Conservation (phyloP, 2,888 invertebrate genomes). For the Noctua pronuba region DNA sequence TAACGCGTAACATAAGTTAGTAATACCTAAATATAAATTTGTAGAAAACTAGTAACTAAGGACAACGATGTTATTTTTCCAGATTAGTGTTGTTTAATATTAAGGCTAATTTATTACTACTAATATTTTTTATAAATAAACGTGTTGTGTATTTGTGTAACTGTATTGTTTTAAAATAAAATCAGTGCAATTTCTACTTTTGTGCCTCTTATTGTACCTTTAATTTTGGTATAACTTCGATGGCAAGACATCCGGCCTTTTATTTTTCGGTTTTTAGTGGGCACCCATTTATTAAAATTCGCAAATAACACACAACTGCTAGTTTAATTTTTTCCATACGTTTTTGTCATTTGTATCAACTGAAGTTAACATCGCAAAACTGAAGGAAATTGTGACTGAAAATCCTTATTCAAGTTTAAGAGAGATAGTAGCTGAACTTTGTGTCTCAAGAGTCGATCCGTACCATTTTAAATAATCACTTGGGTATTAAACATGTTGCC, state of each 20-base stretch:
- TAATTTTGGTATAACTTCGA: background rate
- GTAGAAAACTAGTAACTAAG: constrained; percentile 60
- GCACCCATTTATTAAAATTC: background rate
- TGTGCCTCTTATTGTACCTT: constrained; percentile 17
- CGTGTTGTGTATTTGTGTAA: constrained; percentile 83
- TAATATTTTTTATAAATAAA: constrained; percentile 86
- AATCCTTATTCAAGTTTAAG: no score
- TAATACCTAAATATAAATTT: constrained; percentile 43
- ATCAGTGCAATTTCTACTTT: constrained; percentile 67
- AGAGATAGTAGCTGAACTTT: no score
- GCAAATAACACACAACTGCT: background rate
- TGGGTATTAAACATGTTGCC: no score
- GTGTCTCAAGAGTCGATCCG: no score
- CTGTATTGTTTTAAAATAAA: constrained; percentile 75
- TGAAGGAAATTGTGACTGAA: no score
- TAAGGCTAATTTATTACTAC: constrained; percentile 73
- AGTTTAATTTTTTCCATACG: no score
- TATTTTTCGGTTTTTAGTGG: background rate
- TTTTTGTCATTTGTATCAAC: no score
- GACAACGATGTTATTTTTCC: constrained; percentile 77
- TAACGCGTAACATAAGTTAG: constrained; percentile 17
- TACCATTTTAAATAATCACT: no score
- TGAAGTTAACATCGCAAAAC: no score
- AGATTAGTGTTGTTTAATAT: constrained; percentile 73
- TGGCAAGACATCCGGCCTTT: background rate